These are phyloP conservation scores for Pogonocichla stellata DNA, from an alignment of 2,113 vertebrate genomes.

Conservation along the genomic window DNA sequence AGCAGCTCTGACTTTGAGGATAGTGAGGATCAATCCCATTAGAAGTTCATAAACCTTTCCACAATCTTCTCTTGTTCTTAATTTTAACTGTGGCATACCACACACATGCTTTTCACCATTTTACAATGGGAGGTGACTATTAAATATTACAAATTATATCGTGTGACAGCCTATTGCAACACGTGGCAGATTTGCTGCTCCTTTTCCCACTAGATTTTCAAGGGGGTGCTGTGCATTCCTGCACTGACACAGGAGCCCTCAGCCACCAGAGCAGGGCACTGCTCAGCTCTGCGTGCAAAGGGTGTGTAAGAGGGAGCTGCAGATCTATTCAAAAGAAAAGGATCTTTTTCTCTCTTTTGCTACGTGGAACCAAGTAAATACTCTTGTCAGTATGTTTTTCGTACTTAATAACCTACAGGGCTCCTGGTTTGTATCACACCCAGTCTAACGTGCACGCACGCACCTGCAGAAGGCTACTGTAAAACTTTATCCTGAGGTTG, in stretches of 20 bases:
- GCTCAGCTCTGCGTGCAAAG: background rate
- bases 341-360: background rate
- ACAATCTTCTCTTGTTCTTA: background rate
- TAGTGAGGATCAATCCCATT: background rate
- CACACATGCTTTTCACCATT: background rate
- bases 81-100: background rate
- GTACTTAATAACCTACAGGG: background rate
- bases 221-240: background rate
- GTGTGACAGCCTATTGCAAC: background rate
- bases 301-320: background rate
- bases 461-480: background rate
- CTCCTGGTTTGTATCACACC: background rate
- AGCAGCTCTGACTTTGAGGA: background rate
- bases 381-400: background rate
- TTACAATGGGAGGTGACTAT: background rate
- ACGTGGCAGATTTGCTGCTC: background rate
- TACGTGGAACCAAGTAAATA: background rate
- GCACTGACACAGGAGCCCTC: background rate
- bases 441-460: accelerated
- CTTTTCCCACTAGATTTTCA: background rate
- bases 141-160: background rate
- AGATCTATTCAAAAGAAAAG: background rate
- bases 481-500: accelerated
- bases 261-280: accelerated
- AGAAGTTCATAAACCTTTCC: background rate